Evolutionary conservation across 37 sponge, comb jelly and placozoan species (phyloP).

Genomic region (Cliona cf. orientalis): DNA sequence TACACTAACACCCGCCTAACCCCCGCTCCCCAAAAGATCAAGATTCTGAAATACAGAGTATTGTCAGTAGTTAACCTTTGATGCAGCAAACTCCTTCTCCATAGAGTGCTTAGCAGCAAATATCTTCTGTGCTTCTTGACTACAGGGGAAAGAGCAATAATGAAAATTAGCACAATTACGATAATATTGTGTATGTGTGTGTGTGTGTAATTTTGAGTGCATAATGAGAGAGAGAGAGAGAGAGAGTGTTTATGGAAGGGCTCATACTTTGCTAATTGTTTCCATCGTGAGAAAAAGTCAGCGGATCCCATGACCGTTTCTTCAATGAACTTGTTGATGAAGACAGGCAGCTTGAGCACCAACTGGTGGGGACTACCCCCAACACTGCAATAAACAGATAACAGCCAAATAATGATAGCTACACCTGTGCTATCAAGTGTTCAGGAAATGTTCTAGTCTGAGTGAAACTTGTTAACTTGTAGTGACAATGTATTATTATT

Average conservation of each 20-base stretch:
- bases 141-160: slow-evolving; percentile 23
- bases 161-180: neutral
- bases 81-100: slow-evolving; percentile 45
- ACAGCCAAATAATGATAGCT: too few relatives aligned
- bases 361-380: slow-evolving; percentile 54
- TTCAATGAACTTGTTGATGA: slow-evolving; percentile 81
- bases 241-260: neutral
- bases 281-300: slow-evolving; percentile 95
- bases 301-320: slow-evolving; percentile 57
- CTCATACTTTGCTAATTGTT: slow-evolving; percentile 80
- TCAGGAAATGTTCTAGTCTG: too few relatives aligned
- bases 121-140: slow-evolving; percentile 87
- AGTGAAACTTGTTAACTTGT: too few relatives aligned
- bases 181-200: too few relatives aligned
- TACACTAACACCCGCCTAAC: neutral
- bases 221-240: neutral
- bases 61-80: slow-evolving; percentile 51
- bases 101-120: slow-evolving; percentile 84
- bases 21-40: neutral
- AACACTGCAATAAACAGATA: too few relatives aligned
- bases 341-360: slow-evolving; percentile 68
- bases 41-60: neutral
- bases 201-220: neutral
- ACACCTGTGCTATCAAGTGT: too few relatives aligned
- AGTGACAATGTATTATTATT: too few relatives aligned